Evolutionary conservation across 2,888 invertebrate genomes (phyloP).

Genomic region (Theretra japonica): DNA sequence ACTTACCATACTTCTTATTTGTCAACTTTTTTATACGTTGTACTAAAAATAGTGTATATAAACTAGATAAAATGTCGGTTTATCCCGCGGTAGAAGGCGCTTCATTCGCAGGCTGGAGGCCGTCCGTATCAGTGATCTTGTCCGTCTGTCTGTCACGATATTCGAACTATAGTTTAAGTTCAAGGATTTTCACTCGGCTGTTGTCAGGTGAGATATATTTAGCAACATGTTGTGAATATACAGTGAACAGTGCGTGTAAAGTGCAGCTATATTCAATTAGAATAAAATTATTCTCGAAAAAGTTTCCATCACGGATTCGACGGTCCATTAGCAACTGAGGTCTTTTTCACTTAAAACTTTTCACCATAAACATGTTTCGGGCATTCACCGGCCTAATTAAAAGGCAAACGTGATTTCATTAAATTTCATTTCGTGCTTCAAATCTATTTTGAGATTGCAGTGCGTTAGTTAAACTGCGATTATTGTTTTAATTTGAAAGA

Average conservation of each 20-base stretch:
- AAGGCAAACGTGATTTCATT: constrained; percentile 18
- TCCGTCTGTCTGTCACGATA: constrained; percentile 48
- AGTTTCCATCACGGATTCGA: neutral
- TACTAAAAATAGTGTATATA: constrained; percentile 70
- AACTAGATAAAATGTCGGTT: constrained; percentile 71
- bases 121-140: constrained; percentile 55
- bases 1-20: constrained; percentile 50
- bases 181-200: constrained; percentile 64
- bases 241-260: constrained; percentile 7
- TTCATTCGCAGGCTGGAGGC: constrained; percentile 68
- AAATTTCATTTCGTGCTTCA: neutral
- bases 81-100: constrained; percentile 56
- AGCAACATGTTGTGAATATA: constrained; percentile 37
- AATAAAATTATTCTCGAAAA: constrained; percentile 17
- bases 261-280: neutral
- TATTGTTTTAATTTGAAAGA: neutral
- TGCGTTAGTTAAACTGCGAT: neutral
- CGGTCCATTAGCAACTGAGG: constrained; percentile 25
- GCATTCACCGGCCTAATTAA: constrained; percentile 22
- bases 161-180: constrained; percentile 63
- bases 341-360: constrained; percentile 29
- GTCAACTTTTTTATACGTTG: constrained; percentile 59
- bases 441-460: constrained; percentile 5
- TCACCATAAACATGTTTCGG: constrained; percentile 10
- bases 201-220: constrained; percentile 56